Evolutionary conservation across 2,888 invertebrate species (phyloP).

Genomic region (Plemyria rubiginata): DNA sequence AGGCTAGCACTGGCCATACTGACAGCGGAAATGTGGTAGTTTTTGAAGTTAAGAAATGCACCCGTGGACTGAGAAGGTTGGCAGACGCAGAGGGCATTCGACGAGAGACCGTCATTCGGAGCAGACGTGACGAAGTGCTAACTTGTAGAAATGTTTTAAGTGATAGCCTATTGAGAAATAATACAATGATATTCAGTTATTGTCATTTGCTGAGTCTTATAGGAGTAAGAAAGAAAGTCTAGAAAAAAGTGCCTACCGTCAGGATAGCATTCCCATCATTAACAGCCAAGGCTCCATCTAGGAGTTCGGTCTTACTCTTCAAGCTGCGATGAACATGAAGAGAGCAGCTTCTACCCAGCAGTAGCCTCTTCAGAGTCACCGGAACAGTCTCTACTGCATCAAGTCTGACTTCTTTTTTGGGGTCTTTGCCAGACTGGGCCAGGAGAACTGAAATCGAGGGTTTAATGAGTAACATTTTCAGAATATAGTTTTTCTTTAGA

Average conservation of each 20-base stretch:
- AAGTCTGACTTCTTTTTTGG: constrained; percentile 55
- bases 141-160: too few species aligned
- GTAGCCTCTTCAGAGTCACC: constrained; percentile 70
- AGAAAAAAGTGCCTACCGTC: constrained; percentile 59
- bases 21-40: too few species aligned
- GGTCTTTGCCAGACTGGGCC: constrained; percentile 83
- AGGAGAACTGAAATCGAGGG: constrained; percentile 65
- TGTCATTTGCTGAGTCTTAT: too few species aligned
- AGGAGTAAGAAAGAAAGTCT: too few species aligned
- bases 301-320: constrained; percentile 88
- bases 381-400: constrained; percentile 63
- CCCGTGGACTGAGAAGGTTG: too few species aligned
- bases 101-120: too few species aligned
- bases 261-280: constrained; percentile 92
- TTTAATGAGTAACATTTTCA: neutral
- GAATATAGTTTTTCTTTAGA: neutral
- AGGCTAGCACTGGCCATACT: too few species aligned
- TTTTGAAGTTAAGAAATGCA: too few species aligned
- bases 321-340: constrained; percentile 84
- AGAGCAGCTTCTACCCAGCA: constrained; percentile 80
- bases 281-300: constrained; percentile 88
- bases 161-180: too few species aligned
- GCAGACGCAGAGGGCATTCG: too few species aligned
- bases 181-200: too few species aligned
- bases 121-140: too few species aligned